Percentiles rank a stretch among this genome's conserved stretches.
phyloP scores from a whole-genome alignment of 53 echinoderm and acorn worm species.

The Paracentrotus lividus region DNA sequence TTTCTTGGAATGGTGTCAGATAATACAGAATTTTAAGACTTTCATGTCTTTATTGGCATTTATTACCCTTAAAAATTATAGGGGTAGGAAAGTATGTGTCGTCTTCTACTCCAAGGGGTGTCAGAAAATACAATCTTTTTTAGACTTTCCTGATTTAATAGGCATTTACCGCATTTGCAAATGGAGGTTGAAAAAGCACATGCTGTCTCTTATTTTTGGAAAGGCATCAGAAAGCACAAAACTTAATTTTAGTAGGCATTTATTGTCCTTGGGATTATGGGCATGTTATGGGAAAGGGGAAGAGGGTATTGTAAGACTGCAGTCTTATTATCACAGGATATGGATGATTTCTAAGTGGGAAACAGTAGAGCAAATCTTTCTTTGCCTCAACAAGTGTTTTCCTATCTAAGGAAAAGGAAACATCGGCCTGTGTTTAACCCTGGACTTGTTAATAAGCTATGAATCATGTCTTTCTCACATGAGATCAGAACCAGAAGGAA shows the following conservation, averaged over 20 bases:
- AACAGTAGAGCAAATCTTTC: constrained; percentile 12
- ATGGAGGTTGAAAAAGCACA: too few species aligned
- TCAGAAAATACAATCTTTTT: too few species aligned
- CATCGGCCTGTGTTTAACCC: neutral
- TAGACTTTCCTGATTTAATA: too few species aligned
- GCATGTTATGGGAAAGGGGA: neutral
- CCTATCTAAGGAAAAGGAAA: neutral
- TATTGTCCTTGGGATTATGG: neutral
- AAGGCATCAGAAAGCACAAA: too few species aligned
- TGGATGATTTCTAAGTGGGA: constrained; percentile 7
- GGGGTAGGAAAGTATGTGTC: too few species aligned
- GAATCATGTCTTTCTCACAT: constrained; percentile 20
- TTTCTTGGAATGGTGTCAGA: neutral
- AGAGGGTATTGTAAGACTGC: neutral
- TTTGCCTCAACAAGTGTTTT: constrained; percentile 40
- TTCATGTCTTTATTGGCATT: neutral
- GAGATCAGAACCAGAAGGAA: too few species aligned
- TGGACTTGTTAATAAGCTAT: constrained; percentile 56
- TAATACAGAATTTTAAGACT: neutral
- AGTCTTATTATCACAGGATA: constrained; percentile 39
- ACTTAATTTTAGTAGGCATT: too few species aligned
- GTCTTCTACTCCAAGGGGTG: too few species aligned
- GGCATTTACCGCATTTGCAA: too few species aligned
- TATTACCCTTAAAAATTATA: too few species aligned
- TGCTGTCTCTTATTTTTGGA: too few species aligned